Conservation (phyloP, 1,140 invertebrate species). For the Hyles euphorbiae region DNA sequence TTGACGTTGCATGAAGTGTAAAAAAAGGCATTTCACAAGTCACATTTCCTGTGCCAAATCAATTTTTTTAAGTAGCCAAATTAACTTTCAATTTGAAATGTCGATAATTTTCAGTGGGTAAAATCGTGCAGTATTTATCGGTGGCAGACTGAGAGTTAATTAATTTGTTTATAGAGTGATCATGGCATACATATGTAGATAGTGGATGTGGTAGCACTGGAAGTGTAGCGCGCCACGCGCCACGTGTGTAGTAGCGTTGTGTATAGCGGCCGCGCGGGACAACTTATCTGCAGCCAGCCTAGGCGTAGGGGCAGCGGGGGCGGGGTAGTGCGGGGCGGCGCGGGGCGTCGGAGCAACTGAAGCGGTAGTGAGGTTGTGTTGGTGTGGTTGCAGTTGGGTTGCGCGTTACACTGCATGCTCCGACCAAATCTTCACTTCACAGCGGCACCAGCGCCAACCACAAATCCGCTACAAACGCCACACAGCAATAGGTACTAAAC, state of each 20-base stretch:
- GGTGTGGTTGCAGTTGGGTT: slow-evolving; percentile 74
- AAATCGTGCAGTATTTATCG: slow-evolving; percentile 3
- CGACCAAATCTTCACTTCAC: slow-evolving; percentile 71
- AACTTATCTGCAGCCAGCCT: slow-evolving; percentile 24
- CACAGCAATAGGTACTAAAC: slow-evolving; percentile 71
- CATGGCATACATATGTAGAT: slow-evolving; percentile 59
- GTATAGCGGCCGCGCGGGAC: slow-evolving; percentile 5
- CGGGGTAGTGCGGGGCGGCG: slow-evolving; percentile 5
- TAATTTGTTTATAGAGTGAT: slow-evolving; percentile 55
- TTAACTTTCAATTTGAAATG: slow-evolving; percentile 19
- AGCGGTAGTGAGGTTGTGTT: slow-evolving; percentile 66
- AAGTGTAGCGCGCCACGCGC: slow-evolving; percentile 15
- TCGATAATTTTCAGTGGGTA: slow-evolving; percentile 22
- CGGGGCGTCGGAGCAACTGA: slow-evolving; percentile 14
- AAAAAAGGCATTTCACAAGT: slow-evolving; percentile 45
- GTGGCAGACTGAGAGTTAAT: slow-evolving; percentile 41
- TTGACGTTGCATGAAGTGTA: slow-evolving; percentile 56
- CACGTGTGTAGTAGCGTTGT: slow-evolving; percentile 6
- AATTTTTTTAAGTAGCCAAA: slow-evolving; percentile 34
- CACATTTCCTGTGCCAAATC: slow-evolving; percentile 43
- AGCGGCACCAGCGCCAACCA: slow-evolving; percentile 68
- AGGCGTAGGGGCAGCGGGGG: background rate
- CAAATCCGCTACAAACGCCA: slow-evolving; percentile 65
- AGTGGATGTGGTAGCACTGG: slow-evolving; percentile 61
- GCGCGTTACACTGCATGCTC: slow-evolving; percentile 74